These are phyloP conservation scores for Drosophila teissieri DNA, from an alignment of 1,140 invertebrate genomes.

Conservation along the genomic window DNA sequence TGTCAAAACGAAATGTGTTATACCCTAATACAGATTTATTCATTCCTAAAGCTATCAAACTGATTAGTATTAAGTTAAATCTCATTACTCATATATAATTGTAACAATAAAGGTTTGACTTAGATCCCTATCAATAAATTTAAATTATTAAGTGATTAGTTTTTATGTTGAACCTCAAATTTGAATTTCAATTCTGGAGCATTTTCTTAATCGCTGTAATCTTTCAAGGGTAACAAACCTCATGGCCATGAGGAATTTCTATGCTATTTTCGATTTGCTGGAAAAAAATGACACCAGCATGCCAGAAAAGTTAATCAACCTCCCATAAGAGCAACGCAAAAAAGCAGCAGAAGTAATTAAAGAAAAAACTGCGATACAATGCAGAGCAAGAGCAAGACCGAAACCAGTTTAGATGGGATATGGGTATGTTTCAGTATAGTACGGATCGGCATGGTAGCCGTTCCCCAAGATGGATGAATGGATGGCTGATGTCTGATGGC, in stretches of 20 bases:
- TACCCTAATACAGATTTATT: not conserved
- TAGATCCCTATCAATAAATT: no score
- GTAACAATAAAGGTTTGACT: no score
- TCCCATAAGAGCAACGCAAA: conserved; percentile 3
- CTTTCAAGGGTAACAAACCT: conserved; percentile 13
- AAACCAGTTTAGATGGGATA: conserved; percentile 69
- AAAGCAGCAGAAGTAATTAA: conserved; percentile 57
- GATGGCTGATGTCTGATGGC: conserved; percentile 12
- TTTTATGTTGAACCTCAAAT: not conserved
- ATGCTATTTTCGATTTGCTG: not conserved
- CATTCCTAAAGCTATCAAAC: not conserved
- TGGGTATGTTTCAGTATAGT: not conserved
- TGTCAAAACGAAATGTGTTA: not conserved
- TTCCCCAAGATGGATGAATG: conserved; percentile 17
- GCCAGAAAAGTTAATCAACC: conserved; percentile 30
- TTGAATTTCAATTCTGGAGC: no score
- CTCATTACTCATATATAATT: no score
- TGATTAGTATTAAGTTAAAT: no score
- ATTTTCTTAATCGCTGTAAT: not conserved
- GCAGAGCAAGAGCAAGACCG: conserved; percentile 57
- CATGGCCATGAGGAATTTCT: not conserved
- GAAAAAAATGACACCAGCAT: conserved; percentile 5
- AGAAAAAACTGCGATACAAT: conserved; percentile 47
- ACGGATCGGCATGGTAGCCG: conserved; percentile 15
- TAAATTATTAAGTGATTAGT: no score